Evolutionary conservation across 2,797 vertebrate genomes (phyloP).

Genomic region (Melopsittacus undulatus): DNA sequence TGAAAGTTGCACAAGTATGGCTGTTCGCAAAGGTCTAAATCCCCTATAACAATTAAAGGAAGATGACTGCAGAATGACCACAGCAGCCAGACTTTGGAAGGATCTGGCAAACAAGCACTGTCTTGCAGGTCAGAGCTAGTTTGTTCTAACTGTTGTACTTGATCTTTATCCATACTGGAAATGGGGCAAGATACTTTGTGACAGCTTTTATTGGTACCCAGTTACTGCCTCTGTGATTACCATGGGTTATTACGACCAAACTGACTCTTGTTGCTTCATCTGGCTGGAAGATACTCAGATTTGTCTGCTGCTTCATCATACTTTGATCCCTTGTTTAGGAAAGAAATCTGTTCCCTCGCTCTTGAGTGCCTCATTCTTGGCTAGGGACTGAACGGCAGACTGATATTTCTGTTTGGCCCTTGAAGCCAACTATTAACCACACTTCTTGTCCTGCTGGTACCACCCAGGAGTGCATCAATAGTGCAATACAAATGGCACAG

Average conservation of each 20-base stretch:
- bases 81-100: not conserved
- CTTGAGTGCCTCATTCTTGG: constrained; percentile 39
- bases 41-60: not conserved
- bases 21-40: constrained; percentile 14
- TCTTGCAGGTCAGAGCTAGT: constrained; percentile 17
- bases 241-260: not conserved
- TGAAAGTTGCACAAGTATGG: not conserved
- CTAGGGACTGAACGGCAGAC: constrained; percentile 10
- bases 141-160: not conserved
- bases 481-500: constrained; percentile 29
- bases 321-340: constrained; percentile 61
- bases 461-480: constrained; percentile 57
- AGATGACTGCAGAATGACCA: not conserved
- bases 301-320: constrained; percentile 35
- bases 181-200: constrained; percentile 2
- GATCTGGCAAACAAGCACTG: not conserved
- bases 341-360: constrained; percentile 33
- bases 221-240: not conserved
- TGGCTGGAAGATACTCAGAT: constrained; percentile 41
- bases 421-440: constrained; percentile 55
- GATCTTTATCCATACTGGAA: constrained; percentile 15
- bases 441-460: constrained; percentile 56
- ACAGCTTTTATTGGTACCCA: constrained; percentile 12
- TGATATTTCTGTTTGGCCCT: constrained; percentile 60
- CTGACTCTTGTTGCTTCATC: constrained; percentile 35